Evolutionary conservation across 2,797 vertebrate genomes (phyloP).

Genomic region (Micropoecilia bifurca): DNA sequence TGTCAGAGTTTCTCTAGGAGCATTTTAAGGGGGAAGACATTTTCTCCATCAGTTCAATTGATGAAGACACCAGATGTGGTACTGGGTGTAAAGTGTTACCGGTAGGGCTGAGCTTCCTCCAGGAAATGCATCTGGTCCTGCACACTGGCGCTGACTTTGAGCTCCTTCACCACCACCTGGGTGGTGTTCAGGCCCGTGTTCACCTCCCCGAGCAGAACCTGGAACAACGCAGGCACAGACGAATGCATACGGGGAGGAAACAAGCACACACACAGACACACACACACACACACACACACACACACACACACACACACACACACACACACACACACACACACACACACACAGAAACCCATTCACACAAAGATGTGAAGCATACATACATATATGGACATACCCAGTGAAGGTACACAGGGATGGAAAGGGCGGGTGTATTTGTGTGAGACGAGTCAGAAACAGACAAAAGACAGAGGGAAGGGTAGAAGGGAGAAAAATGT

Average conservation of each 20-base stretch:
- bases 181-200: slow-evolving; percentile 85
- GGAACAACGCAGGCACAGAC: slow-evolving; percentile 23
- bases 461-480: slow-evolving; percentile 15
- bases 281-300: slow-evolving; percentile 11
- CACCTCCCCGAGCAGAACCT: slow-evolving; percentile 96
- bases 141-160: slow-evolving; percentile 88
- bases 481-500: slow-evolving; percentile 58
- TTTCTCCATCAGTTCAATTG: not conserved
- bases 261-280: slow-evolving; percentile 1
- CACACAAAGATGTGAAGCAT: slow-evolving; percentile 11
- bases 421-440: slow-evolving; percentile 51
- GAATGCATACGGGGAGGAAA: slow-evolving; percentile 22
- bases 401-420: slow-evolving; percentile 68
- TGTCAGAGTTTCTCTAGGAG: not conserved
- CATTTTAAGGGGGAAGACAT: not conserved
- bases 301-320: not conserved
- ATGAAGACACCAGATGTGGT: not conserved
- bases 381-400: slow-evolving; percentile 72
- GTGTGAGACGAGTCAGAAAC: slow-evolving; percentile 45
- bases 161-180: slow-evolving; percentile 96
- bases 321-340: not conserved
- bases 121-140: slow-evolving; percentile 95
- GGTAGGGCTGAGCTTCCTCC: slow-evolving; percentile 91
- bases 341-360: slow-evolving; percentile 6
- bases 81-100: slow-evolving; percentile 73